Base-by-base conservation (phyloP, 1,140 invertebrate genomes). In the Zaprionus ghesquierei region DNA sequence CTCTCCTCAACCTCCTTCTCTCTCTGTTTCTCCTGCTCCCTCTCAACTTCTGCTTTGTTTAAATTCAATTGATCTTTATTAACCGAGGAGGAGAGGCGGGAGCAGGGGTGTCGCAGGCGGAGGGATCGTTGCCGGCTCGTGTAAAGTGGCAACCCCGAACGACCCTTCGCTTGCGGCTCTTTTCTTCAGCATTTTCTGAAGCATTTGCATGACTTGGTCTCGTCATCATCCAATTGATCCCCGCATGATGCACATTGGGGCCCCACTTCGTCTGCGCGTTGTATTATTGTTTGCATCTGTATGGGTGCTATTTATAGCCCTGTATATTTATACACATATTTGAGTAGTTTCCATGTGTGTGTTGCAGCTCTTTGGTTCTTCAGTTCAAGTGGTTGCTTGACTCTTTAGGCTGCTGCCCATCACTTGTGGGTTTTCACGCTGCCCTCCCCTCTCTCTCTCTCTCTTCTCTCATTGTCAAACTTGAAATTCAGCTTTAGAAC, bases 51-150 rank as follows among this genome's bases (percentile, higher is more conserved):
- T 46, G 1, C 84, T 89, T 87, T 87, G 84, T 87, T 87, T 87
- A 87, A 87, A 87, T 87, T 87, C 84, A 89, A 87, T 87, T 87
- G 84, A 87, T 89, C 84, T 87, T 89, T 80, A 87, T 87, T 87
- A 87, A 84, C 79, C 35, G 35, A 41, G 15, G n/a, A 15, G 35
- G 68, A 23, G n/a, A 20, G 31, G 27, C 29, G 31, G 38, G 13
- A 31, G 29, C 38, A 12, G 55, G 13, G 31, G 12, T 8, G 44
- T 25, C n/a, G n/a, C n/a, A n/a, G n/a, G 44, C 5, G 27, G 12
- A 27, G 69, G 65, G 65, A 65, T 54, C 62, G 84, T 64, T 63
- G 56, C 60, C 60, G 56, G 75, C 62, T 84, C 82, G 79, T 84
- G 73, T 72, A 87, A 85, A 60, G 61, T 60, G 50, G 35, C 63